Evolutionary conservation across 2,888 invertebrate species (phyloP), one percentile per base, ranked within the genome.

Genomic region (Xestia ashworthii): DNA sequence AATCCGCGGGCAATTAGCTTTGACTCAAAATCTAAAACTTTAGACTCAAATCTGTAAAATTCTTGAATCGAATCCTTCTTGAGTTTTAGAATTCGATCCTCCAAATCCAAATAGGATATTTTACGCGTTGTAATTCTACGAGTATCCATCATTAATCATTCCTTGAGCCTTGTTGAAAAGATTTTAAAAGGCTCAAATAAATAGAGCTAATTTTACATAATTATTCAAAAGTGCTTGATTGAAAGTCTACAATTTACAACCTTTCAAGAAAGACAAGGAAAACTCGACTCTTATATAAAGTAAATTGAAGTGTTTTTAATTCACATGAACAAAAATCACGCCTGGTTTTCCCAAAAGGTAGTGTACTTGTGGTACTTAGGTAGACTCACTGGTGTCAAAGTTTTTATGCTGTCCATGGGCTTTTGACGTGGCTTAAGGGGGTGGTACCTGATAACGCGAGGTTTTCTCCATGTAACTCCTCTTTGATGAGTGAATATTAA

Each of bases 91-190:
- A 69, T 46, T 32, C 14, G 46, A 77, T 64, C 9, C 22, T 50
- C 0, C 19, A 50, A 22, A 50, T 50, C 22, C n/a, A 4, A 8
- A 4, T n/a, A 55, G 12, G 32, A 55, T 46, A 65, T 70, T 50
- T 50, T 14, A 22, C 25, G 25, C 38, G 25, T 14, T 69, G 58
- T 41, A 44, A 69, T 80, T 44, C 9, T 48, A n/a, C n/a, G n/a
- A n/a, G n/a, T n/a, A 55, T 65, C 14, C 32, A 32, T 55, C 38
- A 58, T 81, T 55, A 72, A 73, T 78, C 46, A 64, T 48, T 55
- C 9, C 4, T 0, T 12, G 9, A 55, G 19, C 14, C n/a, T 16
- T 4, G n/a, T 73, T 48, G 32, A 41, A 41, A 53, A 55, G n/a
- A n/a, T 69, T 76, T 60, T 16, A 50, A 60, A 14, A 19, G 3